phyloP scores from a whole-genome alignment of 2,797 vertebrate species.

The Galagoides demidoff region DNA sequence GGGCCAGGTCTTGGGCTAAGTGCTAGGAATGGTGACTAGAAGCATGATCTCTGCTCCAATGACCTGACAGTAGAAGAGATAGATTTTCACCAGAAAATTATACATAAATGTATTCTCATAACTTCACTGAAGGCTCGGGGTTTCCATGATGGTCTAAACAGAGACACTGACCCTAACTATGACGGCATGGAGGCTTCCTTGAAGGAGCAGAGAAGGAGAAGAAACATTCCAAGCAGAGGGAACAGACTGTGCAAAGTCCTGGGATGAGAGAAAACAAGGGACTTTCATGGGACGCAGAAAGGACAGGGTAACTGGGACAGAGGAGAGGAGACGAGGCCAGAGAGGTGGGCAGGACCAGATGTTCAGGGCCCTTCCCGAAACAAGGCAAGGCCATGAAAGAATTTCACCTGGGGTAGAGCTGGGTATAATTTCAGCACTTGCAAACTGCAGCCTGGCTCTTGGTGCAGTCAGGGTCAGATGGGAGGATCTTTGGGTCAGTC shows the following conservation, averaged over 20 bases:
- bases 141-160: not conserved
- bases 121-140: not conserved
- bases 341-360: not conserved
- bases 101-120: not conserved
- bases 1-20: not conserved
- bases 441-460: not conserved
- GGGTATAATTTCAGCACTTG: not conserved
- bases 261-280: not conserved
- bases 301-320: not conserved
- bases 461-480: not conserved
- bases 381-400: not conserved
- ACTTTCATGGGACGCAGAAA: not conserved
- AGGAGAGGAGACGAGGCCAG: not conserved
- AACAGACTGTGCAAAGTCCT: not conserved
- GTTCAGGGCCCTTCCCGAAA: not conserved
- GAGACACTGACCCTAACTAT: rapidly evolving
- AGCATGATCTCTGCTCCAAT: not conserved
- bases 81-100: not conserved
- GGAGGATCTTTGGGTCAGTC: not conserved
- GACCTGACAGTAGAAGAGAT: not conserved
- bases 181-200: not conserved
- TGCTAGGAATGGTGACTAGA: not conserved
- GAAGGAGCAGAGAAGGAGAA: not conserved
- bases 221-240: not conserved
- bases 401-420: not conserved